Base-by-base conservation (phyloP, 2,797 vertebrate genomes). In the Diplodus sargus region DNA sequence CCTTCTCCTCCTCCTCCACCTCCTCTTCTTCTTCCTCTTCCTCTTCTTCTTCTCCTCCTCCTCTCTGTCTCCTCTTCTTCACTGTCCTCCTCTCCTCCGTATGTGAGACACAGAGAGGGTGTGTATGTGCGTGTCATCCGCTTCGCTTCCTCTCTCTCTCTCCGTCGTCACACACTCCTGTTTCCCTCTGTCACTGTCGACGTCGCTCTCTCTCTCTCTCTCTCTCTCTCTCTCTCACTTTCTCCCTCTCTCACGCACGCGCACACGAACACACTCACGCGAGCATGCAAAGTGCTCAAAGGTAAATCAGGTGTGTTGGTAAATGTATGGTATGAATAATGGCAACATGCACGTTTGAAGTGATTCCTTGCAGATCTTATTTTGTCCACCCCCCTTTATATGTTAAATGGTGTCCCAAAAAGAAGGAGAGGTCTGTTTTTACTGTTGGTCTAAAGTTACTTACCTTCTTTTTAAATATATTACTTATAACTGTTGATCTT, bases 101-200 rank as follows among this genome's bases (percentile, higher is more conserved):
- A 18, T 86, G 81, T 82, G 84, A 80, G 85, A 62, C 23, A 73
- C 53, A 73, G 47, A 70, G 79, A 78, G 87, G 69, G 71, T 78
- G 88, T 81, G 87, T 81, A 10, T 76, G 87, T 76, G 85, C 52
- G 61, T 81, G 74, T 86, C 83, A 85, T 82, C 56, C 66, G 56
- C 82, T 58, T 76, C 86, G 75, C 79, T 75, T 48, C 72, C 75
- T 67, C 48, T 54, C 81, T 52, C 25, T 34, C 57, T 23, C 7
- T 12, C 63, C 39, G 67, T 62, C 89, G 62, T 84, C 84, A 75
- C 70, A 68, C 78, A 73, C 82, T 52, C 73, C 56, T 34, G 59
- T 80, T 65, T 28, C 52, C 49, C 30, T 16, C 84, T 14, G 48
- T 69, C 75, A 78, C 30, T 54, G 66, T 63, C 56, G 42, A 25